Evolutionary conservation across 2,888 invertebrate species (phyloP).

Genomic region (Cephus sareptanus): DNA sequence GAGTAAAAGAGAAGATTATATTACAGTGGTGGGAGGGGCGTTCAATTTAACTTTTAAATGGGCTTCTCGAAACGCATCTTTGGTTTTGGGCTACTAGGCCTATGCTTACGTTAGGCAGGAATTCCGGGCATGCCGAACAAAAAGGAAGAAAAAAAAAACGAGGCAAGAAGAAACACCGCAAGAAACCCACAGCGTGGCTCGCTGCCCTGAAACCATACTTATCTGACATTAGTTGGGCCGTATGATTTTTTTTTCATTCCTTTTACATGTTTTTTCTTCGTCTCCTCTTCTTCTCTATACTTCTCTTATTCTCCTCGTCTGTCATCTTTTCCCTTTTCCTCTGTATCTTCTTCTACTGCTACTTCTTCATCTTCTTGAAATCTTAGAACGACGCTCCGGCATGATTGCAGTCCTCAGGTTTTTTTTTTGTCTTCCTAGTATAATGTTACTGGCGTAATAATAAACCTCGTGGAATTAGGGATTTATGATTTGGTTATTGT

Average conservation of each 20-base stretch:
- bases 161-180: constrained; percentile 18
- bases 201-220: constrained; percentile 14
- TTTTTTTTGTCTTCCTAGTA: neutral
- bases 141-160: constrained; percentile 12
- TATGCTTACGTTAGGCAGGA: constrained; percentile 14
- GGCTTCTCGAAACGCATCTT: constrained; percentile 2
- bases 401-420: neutral
- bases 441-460: neutral
- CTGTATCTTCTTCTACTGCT: constrained; percentile 12
- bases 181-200: constrained; percentile 16
- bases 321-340: constrained; percentile 30
- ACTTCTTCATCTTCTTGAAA: constrained; percentile 26
- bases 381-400: neutral
- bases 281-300: neutral
- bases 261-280: neutral
- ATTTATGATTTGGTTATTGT: neutral
- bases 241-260: constrained; percentile 11
- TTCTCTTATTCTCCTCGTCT: constrained; percentile 10
- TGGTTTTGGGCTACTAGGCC: constrained; percentile 4
- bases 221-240: constrained; percentile 19
- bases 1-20: neutral
- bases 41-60: constrained; percentile 7
- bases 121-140: constrained; percentile 16
- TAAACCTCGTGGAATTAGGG: neutral
- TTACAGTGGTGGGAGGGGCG: neutral